A percentile compares a stretch with the other conserved stretches of the same genome.
Evolutionary conservation across 2,888 invertebrate species (phyloP).

Genomic region (Caenorhabditis sp.): DNA sequence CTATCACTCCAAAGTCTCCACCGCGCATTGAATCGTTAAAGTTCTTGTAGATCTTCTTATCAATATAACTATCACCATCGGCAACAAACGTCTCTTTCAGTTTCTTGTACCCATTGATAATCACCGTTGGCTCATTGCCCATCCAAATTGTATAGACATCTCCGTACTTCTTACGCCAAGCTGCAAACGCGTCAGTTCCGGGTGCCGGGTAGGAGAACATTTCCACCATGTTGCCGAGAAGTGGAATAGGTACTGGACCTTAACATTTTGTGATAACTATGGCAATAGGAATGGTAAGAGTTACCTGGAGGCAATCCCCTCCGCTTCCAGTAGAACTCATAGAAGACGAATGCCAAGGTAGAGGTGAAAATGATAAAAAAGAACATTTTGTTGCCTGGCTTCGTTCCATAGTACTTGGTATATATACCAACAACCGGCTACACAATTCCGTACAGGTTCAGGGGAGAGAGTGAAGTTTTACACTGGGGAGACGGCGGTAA

Average conservation of each 20-base stretch:
- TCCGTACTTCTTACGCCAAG: constrained; percentile 62
- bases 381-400: too few relatives aligned
- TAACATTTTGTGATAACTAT: too few relatives aligned
- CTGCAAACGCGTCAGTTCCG: constrained; percentile 45
- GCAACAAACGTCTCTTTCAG: constrained; percentile 66
- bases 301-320: constrained; percentile 62
- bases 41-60: constrained; percentile 57
- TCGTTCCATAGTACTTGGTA: too few relatives aligned
- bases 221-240: constrained; percentile 67
- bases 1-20: constrained; percentile 62
- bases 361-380: constrained; percentile 14
- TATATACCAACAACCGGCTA: constrained; percentile 19
- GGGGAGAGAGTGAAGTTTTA: not conserved
- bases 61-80: constrained; percentile 61
- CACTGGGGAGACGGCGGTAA: constrained; percentile 1
- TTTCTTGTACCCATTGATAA: constrained; percentile 60
- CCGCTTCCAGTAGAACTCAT: constrained; percentile 66
- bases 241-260: constrained; percentile 67
- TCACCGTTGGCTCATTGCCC: constrained; percentile 59
- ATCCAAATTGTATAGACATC: constrained; percentile 69
- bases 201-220: constrained; percentile 55
- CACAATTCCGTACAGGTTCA: constrained; percentile 47
- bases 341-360: constrained; percentile 22
- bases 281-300: not conserved
- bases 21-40: constrained; percentile 56